Conservation (phyloP, 2,113 vertebrate genomes). For the Chloebia gouldiae region DNA sequence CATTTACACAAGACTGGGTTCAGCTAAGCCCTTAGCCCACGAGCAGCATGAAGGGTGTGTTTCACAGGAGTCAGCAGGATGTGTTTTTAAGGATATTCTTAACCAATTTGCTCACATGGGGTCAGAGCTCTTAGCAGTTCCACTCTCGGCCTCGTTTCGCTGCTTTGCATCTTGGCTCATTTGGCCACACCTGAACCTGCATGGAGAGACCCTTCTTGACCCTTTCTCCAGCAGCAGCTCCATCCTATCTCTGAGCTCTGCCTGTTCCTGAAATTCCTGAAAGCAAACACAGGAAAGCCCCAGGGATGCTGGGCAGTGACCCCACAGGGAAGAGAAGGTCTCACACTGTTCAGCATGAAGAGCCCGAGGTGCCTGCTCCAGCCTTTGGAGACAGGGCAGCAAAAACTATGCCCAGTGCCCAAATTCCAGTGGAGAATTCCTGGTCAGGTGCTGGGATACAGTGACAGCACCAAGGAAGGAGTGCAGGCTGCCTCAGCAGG, state of each 20-base stretch:
- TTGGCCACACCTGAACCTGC: background rate
- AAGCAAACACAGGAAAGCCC: background rate
- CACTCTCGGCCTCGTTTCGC: background rate
- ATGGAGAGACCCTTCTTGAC: background rate
- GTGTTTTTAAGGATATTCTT: background rate
- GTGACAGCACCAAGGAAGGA: background rate
- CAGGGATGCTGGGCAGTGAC: background rate
- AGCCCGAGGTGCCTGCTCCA: background rate
- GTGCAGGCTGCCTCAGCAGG: background rate
- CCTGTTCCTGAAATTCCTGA: background rate
- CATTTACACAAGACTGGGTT: background rate
- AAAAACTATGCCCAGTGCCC: rapidly evolving
- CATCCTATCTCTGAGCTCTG: background rate
- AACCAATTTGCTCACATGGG: background rate
- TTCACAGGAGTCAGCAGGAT: background rate
- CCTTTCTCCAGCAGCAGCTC: background rate
- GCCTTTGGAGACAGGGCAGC: background rate
- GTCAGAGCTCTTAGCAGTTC: background rate
- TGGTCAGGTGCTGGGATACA: background rate
- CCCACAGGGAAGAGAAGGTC: background rate
- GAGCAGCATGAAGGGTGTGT: background rate
- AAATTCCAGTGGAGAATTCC: background rate
- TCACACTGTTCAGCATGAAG: background rate
- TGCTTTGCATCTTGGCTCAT: background rate
- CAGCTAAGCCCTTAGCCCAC: background rate